A percentile compares a stretch with the other conserved stretches of the same genome.
These are phyloP conservation scores for Anabacerthia variegaticeps DNA, from an alignment of 2,797 vertebrate species.

Conservation along the genomic window DNA sequence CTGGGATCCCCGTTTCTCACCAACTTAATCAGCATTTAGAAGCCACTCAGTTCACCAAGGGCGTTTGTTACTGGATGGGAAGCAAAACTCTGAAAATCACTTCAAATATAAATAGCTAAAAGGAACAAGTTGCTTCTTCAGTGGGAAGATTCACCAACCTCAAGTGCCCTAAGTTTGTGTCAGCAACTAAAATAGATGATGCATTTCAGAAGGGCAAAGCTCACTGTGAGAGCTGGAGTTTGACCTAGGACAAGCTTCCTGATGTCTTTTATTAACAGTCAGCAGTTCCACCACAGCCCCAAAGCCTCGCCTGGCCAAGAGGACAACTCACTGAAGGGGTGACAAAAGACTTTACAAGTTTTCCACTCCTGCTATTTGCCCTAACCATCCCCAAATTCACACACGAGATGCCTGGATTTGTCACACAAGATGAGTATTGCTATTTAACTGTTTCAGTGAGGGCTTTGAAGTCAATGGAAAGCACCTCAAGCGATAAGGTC, in stretches of 20 bases:
- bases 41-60: background rate
- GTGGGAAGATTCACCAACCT: background rate
- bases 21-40: background rate
- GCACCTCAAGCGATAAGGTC: background rate
- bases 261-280: background rate
- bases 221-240: background rate
- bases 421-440: accelerated
- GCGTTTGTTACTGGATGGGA: background rate
- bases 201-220: background rate
- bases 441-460: background rate
- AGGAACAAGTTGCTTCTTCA: background rate
- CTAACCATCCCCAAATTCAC: background rate
- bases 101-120: background rate
- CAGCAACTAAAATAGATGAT: background rate
- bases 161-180: background rate
- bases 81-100: background rate
- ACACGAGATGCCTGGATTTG: background rate
- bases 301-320: background rate
- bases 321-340: accelerated
- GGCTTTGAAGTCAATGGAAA: background rate
- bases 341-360: background rate
- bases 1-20: background rate
- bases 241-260: background rate
- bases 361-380: background rate
- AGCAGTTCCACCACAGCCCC: background rate